Evolutionary conservation across 2,888 invertebrate species (phyloP), one percentile per base, ranked within the genome.

Genomic region (Zelleria hepariella): DNA sequence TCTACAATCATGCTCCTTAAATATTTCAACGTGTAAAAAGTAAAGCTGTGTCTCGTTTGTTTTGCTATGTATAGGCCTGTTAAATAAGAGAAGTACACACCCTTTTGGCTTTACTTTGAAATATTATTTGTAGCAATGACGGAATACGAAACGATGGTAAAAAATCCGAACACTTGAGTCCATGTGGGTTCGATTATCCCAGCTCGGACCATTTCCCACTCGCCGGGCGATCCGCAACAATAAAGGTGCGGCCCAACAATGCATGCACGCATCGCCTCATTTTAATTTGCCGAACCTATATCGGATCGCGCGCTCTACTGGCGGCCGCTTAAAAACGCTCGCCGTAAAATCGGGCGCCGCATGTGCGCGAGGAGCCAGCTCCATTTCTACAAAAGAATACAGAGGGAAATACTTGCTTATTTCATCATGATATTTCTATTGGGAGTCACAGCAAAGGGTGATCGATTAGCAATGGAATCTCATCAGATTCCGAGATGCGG

Each of bases 151-250:
- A n/a, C n/a, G n/a, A n/a, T n/a, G n/a, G n/a, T n/a, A n/a, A n/a
- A n/a, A n/a, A n/a, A n/a, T n/a, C n/a, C n/a, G n/a, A n/a, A n/a
- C n/a, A n/a, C n/a, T 51, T 21, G 4, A 23, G n/a, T 21, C 21
- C 15, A 10, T 10, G 51, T 51, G 51, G 23, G 51, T 82, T 77
- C 83, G 77, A 82, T 84, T 80, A 84, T 81, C 83, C 82, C 75
- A 68, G 78, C 75, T 73, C 78, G 75, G 73, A 70, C 82, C 84
- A 86, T 86, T 87, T 78, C 85, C 80, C 69, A 80, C 83, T 78
- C 75, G 82, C 86, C 83, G 81, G 84, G 78, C 79, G 82, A 87
- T 85, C 84, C 85, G 78, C 74, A 82, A 87, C 86, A 87, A 87
- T 86, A 82, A 84, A 83, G 78, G 72, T 71, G 70, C 76, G 75